Evolutionary conservation across 2,113 vertebrate genomes (phyloP).

Genomic region (Coreoperca whiteheadi): DNA sequence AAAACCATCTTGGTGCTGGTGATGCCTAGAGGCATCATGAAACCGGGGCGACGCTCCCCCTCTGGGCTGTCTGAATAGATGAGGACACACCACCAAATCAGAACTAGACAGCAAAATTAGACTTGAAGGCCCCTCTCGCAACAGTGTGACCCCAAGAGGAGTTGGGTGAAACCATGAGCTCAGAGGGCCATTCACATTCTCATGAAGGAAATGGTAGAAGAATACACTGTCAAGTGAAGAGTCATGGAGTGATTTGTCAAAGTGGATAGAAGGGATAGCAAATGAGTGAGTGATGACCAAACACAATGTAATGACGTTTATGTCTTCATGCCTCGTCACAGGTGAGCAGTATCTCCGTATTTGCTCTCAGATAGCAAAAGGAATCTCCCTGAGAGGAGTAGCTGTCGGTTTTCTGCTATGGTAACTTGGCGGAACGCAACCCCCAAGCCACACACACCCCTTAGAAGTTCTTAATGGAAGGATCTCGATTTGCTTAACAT

Average conservation of each 20-base stretch:
- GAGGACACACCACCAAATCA: slow-evolving; percentile 21
- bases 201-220: neutral
- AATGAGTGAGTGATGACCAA: slow-evolving; percentile 8
- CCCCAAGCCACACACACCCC: neutral
- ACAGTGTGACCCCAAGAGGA: neutral
- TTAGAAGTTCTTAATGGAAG: neutral
- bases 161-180: slow-evolving; percentile 2
- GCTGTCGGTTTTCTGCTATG: slow-evolving; percentile 34
- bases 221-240: neutral
- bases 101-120: neutral
- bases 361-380: neutral
- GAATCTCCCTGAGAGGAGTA: neutral
- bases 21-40: slow-evolving; percentile 88
- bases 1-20: slow-evolving; percentile 91
- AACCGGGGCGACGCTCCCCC: slow-evolving; percentile 87
- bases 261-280: slow-evolving; percentile 3
- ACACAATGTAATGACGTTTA: neutral
- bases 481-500: neutral
- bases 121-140: neutral
- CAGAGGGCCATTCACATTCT: neutral
- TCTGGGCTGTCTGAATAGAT: slow-evolving; percentile 86
- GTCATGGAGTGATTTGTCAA: slow-evolving; percentile 5
- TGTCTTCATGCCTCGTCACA: neutral
- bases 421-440: slow-evolving; percentile 6
- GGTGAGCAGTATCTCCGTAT: neutral